These are phyloP conservation scores for Calidris pygmaea DNA, from an alignment of 2,113 vertebrate genomes.

Conservation along the genomic window DNA sequence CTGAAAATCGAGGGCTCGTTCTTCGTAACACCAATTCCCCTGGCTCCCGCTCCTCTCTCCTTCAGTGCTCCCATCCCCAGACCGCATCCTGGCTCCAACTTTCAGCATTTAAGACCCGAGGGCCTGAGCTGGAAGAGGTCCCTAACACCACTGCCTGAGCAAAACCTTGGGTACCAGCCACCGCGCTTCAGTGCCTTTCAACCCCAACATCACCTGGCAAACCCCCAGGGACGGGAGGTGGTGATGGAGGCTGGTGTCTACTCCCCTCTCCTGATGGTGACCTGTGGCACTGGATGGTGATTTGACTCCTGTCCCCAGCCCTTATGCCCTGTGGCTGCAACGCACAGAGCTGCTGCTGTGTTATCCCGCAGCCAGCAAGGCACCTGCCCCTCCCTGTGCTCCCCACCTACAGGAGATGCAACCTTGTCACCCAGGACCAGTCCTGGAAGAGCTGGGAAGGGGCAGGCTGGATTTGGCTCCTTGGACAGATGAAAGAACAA, in stretches of 20 bases:
- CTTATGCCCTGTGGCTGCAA: neutral
- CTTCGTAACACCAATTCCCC: neutral
- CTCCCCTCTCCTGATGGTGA: neutral
- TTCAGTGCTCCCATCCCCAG: neutral
- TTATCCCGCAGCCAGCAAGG: neutral
- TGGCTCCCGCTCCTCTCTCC: neutral
- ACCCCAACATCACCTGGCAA: neutral
- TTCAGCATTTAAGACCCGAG: neutral
- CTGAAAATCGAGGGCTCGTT: neutral
- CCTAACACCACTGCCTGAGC: neutral
- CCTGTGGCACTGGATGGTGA: neutral
- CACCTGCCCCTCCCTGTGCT: neutral
- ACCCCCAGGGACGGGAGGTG: neutral
- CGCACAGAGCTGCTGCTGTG: neutral
- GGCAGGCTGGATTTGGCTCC: neutral
- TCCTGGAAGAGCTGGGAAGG: neutral
- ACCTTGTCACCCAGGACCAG: neutral
- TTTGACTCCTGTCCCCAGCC: neutral
- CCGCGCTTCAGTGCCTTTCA: fast-evolving
- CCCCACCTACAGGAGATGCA: neutral
- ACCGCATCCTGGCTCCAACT: neutral
- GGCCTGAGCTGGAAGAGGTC: neutral
- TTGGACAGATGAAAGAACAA: neutral
- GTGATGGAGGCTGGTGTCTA: neutral
- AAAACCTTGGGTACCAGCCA: neutral